A percentile compares a stretch with the other conserved stretches of the same genome.
phyloP scores from a whole-genome alignment of 2,113 vertebrate genomes.

The Alaudala cheleensis region DNA sequence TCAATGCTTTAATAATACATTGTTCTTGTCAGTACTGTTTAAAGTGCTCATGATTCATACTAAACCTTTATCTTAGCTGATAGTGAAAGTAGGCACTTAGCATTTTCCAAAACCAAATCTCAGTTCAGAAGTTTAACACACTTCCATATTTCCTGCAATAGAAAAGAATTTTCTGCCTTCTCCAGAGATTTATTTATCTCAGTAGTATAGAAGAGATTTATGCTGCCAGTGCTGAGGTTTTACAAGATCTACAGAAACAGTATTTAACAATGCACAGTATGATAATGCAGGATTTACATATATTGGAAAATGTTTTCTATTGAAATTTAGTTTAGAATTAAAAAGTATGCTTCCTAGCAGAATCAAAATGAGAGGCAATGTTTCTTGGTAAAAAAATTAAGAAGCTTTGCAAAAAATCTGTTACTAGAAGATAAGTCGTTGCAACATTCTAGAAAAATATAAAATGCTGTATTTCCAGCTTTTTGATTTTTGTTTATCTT shows the following conservation, averaged over 20 bases:
- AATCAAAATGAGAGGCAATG: background rate
- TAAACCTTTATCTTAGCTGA: conserved; percentile 42
- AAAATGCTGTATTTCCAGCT: background rate
- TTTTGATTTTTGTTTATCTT: background rate
- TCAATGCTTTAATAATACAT: conserved; percentile 24
- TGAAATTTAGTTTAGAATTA: background rate
- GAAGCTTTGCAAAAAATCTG: background rate
- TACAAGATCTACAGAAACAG: background rate
- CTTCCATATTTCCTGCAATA: conserved; percentile 35
- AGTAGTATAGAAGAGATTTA: background rate
- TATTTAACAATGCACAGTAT: conserved; percentile 13
- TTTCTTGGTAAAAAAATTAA: background rate
- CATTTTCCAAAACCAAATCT: conserved; percentile 32
- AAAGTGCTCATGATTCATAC: conserved; percentile 52
- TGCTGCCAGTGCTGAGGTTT: background rate
- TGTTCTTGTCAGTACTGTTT: conserved; percentile 45
- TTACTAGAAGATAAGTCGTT: background rate
- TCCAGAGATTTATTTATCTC: conserved; percentile 39
- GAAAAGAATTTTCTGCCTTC: conserved; percentile 16
- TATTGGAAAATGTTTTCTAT: conserved; percentile 16
- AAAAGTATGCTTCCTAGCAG: background rate
- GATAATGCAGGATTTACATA: conserved; percentile 16
- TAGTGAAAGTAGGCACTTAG: background rate
- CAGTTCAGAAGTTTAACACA: conserved; percentile 20
- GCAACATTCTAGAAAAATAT: background rate